Evolutionary conservation across 2,797 vertebrate species (phyloP), one percentile per base, ranked within the genome.

Genomic region (Naso thynnoides): DNA sequence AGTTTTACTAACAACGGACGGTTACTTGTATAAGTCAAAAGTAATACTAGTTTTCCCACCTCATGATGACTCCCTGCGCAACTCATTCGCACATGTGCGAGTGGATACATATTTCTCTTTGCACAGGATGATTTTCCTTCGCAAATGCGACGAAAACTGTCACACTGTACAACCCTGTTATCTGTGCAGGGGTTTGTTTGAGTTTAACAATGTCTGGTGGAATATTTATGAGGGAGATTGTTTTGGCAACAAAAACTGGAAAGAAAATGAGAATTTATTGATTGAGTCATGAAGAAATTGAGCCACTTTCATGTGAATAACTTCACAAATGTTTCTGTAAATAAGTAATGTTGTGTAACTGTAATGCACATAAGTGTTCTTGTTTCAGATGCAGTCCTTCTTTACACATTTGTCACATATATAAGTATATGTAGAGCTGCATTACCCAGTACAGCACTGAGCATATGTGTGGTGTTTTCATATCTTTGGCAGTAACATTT

Each of bases 321-420:
- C 64, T 72, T 79, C 1, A n/a, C 82, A 49, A 88, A 79, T 84
- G 42, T 80, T 83, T 84, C 13, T 9, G 33, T 36, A 36, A 26
- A 89, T 76, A 66, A 58, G 63, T 29, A 18, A n/a, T 47, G 33
- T 70, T 72, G 67, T 75, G 73, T 45, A 76, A 48, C 61, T 31
- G 58, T 70, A 29, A 75, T 67, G 39, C 31, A 31, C 31, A 31
- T 61, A 39, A 39, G 33, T 55, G 33, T 60, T 62, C 29, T 45
- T 49, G 10, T 76, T 47, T 59, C 58, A 69, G 45, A 61, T 61
- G 44, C 56, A 61, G 11, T 73, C 24, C 41, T n/a, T 63, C 44
- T 31, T 52, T 26, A 45, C 7, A 31, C 39, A 13, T 41, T 47
- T 1, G 72, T 6, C 5, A 3, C 2, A 1, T 31, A 7, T 8